These are phyloP conservation scores for Poeciliopsis paucimaculata DNA, from an alignment of 2,797 vertebrate genomes.

Conservation along the genomic window DNA sequence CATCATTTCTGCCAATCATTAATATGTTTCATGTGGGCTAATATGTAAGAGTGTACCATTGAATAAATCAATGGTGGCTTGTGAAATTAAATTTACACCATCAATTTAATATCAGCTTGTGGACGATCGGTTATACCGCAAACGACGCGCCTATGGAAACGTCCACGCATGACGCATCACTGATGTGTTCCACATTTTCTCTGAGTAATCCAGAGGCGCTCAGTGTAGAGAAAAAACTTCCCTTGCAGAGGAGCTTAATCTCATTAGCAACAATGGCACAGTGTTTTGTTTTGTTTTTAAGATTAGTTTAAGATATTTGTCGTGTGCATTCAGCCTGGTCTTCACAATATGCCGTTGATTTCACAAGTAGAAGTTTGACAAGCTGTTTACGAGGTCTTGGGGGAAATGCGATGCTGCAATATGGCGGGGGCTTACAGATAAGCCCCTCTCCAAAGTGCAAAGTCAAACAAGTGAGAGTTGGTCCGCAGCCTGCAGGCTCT, in stretches of 20 bases:
- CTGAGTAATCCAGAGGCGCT: constrained; percentile 55
- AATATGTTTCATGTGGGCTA: constrained; percentile 34
- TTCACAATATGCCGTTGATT: constrained; percentile 68
- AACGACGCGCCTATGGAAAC: constrained; percentile 20
- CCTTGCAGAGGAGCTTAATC: constrained; percentile 63
- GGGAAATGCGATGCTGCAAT: constrained; percentile 72
- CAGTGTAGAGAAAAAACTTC: constrained; percentile 40
- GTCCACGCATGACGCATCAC: constrained; percentile 20
- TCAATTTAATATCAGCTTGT: not conserved
- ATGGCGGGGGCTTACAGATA: constrained; percentile 71
- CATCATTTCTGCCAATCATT: constrained; percentile 62
- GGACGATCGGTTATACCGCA: constrained; percentile 17
- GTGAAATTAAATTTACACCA: constrained; percentile 1
- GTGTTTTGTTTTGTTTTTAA: constrained; percentile 36
- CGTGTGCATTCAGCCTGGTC: constrained; percentile 71
- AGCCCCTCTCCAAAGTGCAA: constrained; percentile 61
- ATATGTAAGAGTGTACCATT: constrained; percentile 13
- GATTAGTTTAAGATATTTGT: constrained; percentile 59
- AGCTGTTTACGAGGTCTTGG: constrained; percentile 75
- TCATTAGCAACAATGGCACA: constrained; percentile 69
- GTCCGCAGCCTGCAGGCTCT: constrained; percentile 61
- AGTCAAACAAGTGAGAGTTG: constrained; percentile 72
- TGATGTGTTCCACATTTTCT: constrained; percentile 32
- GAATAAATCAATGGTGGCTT: constrained; percentile 1
- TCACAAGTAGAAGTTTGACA: constrained; percentile 67